Conservation (phyloP, 2,888 invertebrate genomes). For the Heliconius ethilla region DNA sequence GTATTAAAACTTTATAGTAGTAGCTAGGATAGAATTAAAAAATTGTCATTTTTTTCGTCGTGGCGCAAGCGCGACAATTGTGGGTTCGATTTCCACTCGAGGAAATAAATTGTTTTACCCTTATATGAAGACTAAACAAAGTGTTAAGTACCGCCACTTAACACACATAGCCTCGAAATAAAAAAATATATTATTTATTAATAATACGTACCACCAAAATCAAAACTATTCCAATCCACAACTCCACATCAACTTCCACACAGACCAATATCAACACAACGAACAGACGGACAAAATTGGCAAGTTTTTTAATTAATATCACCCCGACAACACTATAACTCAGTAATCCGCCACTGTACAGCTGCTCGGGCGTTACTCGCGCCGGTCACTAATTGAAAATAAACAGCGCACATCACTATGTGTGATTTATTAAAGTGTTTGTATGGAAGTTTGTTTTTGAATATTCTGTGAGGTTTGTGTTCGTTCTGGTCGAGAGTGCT, state of each 20-base stretch:
- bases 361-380: conserved; percentile 58
- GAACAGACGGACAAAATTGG: conserved; percentile 39
- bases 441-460: conserved; percentile 14
- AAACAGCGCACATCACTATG: conserved; percentile 63
- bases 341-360: conserved; percentile 61
- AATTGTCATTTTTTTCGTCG: too few relatives aligned
- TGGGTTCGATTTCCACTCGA: too few relatives aligned
- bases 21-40: too few relatives aligned
- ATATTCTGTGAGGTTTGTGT: too few relatives aligned
- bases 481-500: too few relatives aligned
- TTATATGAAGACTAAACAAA: too few relatives aligned
- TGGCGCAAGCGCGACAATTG: too few relatives aligned
- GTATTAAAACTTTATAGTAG: neutral
- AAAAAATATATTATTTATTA: neutral
- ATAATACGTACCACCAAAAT: neutral
- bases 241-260: neutral
- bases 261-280: conserved; percentile 29
- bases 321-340: conserved; percentile 52
- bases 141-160: too few relatives aligned
- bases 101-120: too few relatives aligned
- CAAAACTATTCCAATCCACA: neutral
- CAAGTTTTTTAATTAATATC: conserved; percentile 56
- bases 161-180: too few relatives aligned
- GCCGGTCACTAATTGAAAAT: conserved; percentile 69
- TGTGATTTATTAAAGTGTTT: conserved; percentile 58